Conservation (phyloP, 2,113 vertebrate species). For the Corydoras maculifer region DNA sequence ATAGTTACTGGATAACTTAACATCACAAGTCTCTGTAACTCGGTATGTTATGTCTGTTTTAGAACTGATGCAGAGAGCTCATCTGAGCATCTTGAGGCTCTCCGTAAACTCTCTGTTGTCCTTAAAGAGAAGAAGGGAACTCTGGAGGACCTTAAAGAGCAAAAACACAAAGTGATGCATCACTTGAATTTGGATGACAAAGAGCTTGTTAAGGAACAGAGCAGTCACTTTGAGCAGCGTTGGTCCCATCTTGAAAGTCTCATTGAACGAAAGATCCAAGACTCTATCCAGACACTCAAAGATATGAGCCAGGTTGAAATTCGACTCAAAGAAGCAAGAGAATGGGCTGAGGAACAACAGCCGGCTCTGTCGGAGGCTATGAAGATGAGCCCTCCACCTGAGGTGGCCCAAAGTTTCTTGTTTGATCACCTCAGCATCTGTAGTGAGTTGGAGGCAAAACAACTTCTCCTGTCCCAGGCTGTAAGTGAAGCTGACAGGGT, state of each 20-base stretch:
- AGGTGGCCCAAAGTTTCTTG: constrained; percentile 83
- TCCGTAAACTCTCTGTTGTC: constrained; percentile 74
- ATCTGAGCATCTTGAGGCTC: constrained; percentile 78
- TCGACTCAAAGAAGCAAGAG: constrained; percentile 77
- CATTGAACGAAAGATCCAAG: constrained; percentile 83
- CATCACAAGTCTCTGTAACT: too few relatives aligned
- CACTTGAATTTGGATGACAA: constrained; percentile 86
- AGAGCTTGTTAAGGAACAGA: constrained; percentile 88
- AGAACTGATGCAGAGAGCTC: constrained; percentile 94
- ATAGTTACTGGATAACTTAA: too few relatives aligned
- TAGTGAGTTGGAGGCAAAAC: constrained; percentile 87
- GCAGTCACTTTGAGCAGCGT: constrained; percentile 81
- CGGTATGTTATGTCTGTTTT: constrained; percentile 1
- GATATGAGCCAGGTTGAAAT: constrained; percentile 74
- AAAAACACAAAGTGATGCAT: constrained; percentile 80
- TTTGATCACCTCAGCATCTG: constrained; percentile 85
- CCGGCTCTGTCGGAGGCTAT: constrained; percentile 74
- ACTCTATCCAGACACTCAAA: constrained; percentile 79
- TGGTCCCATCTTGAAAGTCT: constrained; percentile 86
- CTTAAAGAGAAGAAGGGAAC: constrained; percentile 78
- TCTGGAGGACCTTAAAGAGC: constrained; percentile 83
- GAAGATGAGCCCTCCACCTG: constrained; percentile 83
- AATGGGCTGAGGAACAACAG: constrained; percentile 87
- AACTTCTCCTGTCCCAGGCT: constrained; percentile 75
- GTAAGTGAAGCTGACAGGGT: constrained; percentile 81